Evolutionary conservation across 2,888 invertebrate genomes (phyloP).

Genomic region (Sminthurinus aureus): DNA sequence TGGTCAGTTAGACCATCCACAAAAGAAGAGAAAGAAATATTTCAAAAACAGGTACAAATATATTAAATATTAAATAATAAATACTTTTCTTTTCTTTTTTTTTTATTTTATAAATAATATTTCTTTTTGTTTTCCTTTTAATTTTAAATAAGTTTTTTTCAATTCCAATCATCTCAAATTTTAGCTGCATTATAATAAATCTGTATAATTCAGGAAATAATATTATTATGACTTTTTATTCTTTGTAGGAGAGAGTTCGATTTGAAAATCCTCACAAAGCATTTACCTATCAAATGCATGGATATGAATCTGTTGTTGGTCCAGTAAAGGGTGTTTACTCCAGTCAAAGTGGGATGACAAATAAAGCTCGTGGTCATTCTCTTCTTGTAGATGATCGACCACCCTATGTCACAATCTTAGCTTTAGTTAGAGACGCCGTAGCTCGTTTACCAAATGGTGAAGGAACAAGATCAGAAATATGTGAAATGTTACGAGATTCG

Average conservation of each 20-base stretch:
- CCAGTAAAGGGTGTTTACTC: slow-evolving; percentile 81
- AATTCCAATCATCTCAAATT: neutral
- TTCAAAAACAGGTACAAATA: slow-evolving; percentile 65
- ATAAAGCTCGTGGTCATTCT: slow-evolving; percentile 81
- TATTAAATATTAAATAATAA: neutral
- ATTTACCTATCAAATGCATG: slow-evolving; percentile 88
- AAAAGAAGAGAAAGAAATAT: slow-evolving; percentile 77
- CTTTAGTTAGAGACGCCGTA: slow-evolving; percentile 88
- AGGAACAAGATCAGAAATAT: slow-evolving; percentile 89
- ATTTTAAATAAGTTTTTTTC: neutral
- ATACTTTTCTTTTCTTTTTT: neutral
- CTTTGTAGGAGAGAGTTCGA: slow-evolving; percentile 78
- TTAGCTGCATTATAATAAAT: too few relatives aligned
- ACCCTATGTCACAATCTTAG: slow-evolving; percentile 87
- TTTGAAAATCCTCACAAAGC: slow-evolving; percentile 91
- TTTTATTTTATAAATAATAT: neutral
- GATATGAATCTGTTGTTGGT: slow-evolving; percentile 83
- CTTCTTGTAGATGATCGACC: slow-evolving; percentile 83
- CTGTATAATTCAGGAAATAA: too few relatives aligned
- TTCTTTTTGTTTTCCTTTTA: neutral
- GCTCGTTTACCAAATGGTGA: slow-evolving; percentile 94
- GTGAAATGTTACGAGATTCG: slow-evolving; percentile 82
- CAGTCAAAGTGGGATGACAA: slow-evolving; percentile 61
- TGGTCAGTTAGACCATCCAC: slow-evolving; percentile 86
- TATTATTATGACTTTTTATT: neutral